These are phyloP conservation scores for Bufotes viridis DNA, from an alignment of 2,797 vertebrate species.

Conservation along the genomic window DNA sequence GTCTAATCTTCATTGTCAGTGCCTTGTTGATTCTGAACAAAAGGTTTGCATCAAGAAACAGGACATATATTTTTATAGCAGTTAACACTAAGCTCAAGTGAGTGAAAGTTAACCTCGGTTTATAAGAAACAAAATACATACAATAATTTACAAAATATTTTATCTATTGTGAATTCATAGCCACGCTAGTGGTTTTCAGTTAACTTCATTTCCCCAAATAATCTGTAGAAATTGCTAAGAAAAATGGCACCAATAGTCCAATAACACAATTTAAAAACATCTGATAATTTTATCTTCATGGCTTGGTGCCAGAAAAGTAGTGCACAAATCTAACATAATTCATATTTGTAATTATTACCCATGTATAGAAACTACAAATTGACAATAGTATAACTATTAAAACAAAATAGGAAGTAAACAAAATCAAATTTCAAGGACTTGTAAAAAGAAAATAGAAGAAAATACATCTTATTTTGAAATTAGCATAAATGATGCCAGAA, in stretches of 20 bases:
- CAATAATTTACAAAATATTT: neutral
- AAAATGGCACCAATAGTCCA: neutral
- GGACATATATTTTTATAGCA: neutral
- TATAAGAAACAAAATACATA: neutral
- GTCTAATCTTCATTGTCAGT: too few relatives aligned
- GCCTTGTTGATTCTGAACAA: too few relatives aligned
- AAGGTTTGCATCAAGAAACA: too few relatives aligned
- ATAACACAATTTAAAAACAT: neutral
- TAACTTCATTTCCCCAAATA: neutral
- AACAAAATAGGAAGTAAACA: neutral
- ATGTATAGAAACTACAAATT: neutral
- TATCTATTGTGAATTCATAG: neutral
- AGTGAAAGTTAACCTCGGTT: neutral
- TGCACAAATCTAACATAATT: neutral
- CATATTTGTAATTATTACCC: neutral
- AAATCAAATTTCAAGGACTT: neutral
- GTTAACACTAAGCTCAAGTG: neutral
- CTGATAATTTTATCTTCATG: neutral
- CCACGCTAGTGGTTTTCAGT: neutral
- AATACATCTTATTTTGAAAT: neutral
- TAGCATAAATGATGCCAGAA: slow-evolving; percentile 44
- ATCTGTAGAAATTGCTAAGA: too few relatives aligned
- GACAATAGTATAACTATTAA: neutral
- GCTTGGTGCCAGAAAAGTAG: neutral
- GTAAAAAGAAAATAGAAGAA: neutral